phyloP scores from a whole-genome alignment of 2,888 invertebrate genomes.

The Kuschelorhynchus macadamiae region DNA sequence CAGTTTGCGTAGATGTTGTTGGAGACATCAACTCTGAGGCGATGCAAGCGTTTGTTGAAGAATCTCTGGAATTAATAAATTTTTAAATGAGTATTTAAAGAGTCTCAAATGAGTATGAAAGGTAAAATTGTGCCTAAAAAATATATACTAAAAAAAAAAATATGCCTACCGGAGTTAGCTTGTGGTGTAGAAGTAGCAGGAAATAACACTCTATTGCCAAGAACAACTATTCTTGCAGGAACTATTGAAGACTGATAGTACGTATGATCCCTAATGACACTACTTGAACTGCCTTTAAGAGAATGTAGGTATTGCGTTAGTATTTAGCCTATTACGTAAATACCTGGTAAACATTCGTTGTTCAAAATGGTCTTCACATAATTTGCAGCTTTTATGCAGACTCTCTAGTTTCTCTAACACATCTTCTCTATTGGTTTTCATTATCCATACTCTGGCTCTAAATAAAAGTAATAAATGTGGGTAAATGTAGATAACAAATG shows the following conservation, averaged over 20 bases:
- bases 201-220: slow-evolving; percentile 2
- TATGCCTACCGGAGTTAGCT: too few species aligned
- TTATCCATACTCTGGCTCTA: slow-evolving; percentile 5
- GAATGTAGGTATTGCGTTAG: slow-evolving; percentile 1
- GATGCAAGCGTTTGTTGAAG: neutral
- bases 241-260: neutral
- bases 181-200: too few species aligned
- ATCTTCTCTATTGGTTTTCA: slow-evolving; percentile 8
- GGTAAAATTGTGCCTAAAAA: too few species aligned
- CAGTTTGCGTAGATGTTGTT: neutral
- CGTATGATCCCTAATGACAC: neutral
- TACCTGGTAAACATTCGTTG: slow-evolving; percentile 14
- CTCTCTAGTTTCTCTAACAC: slow-evolving; percentile 2
- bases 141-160: too few species aligned
- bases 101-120: too few species aligned
- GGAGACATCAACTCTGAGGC: neutral
- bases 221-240: slow-evolving; percentile 1
- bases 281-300: slow-evolving; percentile 1
- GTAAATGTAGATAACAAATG: too few species aligned
- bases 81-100: too few species aligned
- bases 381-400: slow-evolving; percentile 1
- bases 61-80: too few species aligned
- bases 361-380: slow-evolving; percentile 26
- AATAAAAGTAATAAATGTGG: neutral
- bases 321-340: neutral